Conservation (phyloP, 1,140 invertebrate species). For the Heliconius himera region DNA sequence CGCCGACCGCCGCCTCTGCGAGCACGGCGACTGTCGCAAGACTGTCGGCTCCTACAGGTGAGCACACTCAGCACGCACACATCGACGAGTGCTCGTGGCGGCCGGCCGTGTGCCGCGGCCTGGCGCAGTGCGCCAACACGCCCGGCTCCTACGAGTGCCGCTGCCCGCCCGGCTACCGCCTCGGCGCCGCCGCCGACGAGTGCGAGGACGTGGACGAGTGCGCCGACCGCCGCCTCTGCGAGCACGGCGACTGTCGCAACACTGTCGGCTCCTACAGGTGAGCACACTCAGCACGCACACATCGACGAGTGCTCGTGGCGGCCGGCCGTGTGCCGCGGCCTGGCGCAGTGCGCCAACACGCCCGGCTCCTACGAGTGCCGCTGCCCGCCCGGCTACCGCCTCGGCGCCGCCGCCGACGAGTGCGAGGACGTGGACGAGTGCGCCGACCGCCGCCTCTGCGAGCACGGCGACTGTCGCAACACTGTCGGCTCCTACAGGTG, state of each 20-base stretch:
- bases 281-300: constrained; percentile 45
- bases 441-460: constrained; percentile 86
- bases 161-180: constrained; percentile 91
- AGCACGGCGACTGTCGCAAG: constrained; percentile 90
- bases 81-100: constrained; percentile 84
- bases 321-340: constrained; percentile 89
- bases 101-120: constrained; percentile 89
- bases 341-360: constrained; percentile 89
- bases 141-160: constrained; percentile 87
- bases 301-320: constrained; percentile 84
- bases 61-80: constrained; percentile 45
- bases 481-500: constrained; percentile 87
- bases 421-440: constrained; percentile 92
- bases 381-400: constrained; percentile 91
- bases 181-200: constrained; percentile 82
- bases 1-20: constrained; percentile 86
- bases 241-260: constrained; percentile 90
- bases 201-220: constrained; percentile 92
- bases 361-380: constrained; percentile 87
- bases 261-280: constrained; percentile 87
- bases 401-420: constrained; percentile 82
- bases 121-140: constrained; percentile 89
- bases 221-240: constrained; percentile 86
- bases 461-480: constrained; percentile 90
- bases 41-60: constrained; percentile 87